phyloP scores from a whole-genome alignment of 2,113 vertebrate species.

The Struthidea cinerea region DNA sequence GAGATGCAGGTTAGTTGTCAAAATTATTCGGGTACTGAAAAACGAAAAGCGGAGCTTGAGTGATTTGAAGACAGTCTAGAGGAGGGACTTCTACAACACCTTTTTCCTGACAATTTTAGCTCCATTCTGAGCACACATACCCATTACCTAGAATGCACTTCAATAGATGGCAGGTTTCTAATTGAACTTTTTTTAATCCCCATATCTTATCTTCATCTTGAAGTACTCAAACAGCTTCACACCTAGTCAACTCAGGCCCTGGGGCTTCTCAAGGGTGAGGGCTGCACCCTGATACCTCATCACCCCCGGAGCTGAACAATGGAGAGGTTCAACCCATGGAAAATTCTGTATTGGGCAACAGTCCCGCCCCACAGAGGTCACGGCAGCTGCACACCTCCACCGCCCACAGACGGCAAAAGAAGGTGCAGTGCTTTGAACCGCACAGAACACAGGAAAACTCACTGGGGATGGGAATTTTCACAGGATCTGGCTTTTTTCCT shows the following conservation, averaged over 20 bases:
- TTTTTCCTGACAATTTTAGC: not conserved
- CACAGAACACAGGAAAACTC: not conserved
- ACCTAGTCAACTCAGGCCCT: constrained; percentile 34
- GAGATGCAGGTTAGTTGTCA: not conserved
- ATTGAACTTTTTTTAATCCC: not conserved
- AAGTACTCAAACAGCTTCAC: constrained; percentile 38
- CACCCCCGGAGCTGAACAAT: not conserved
- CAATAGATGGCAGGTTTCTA: not conserved
- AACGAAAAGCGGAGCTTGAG: not conserved
- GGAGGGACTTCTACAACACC: not conserved
- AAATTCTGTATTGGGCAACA: not conserved
- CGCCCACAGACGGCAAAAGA: accelerated
- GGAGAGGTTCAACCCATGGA: constrained; percentile 9
- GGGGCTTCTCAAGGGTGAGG: constrained; percentile 22
- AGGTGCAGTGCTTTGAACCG: not conserved
- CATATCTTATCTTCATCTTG: constrained; percentile 45
- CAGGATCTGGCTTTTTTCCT: not conserved
- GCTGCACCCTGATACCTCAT: constrained; percentile 38
- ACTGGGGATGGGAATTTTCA: not conserved
- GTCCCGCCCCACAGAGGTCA: not conserved
- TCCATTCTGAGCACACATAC: not conserved
- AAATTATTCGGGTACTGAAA: not conserved
- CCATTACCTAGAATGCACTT: constrained; percentile 28
- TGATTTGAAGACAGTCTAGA: not conserved
- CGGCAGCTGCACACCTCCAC: not conserved